Base-by-base conservation (phyloP, 1,140 invertebrate species). In the Cherax destructor region DNA sequence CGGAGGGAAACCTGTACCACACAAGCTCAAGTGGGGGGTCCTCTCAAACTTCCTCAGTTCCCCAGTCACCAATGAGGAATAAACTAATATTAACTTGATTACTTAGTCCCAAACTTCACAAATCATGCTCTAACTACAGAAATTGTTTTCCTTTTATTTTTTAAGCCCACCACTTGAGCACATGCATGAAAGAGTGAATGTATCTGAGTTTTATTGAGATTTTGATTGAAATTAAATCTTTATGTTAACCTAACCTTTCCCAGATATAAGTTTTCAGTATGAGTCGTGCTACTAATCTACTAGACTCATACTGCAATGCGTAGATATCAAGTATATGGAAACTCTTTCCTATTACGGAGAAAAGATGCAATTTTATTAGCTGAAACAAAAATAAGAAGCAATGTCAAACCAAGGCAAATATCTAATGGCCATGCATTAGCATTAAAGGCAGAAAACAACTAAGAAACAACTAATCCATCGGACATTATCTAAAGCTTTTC, bases 131-230 rank as follows among this genome's bases (percentile, higher is more conserved):
- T 61, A 47, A 21, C 52, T 47, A 61, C 59, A 79, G 30, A 80
- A 41, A 59, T 24, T 83, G 6, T n/a, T n/a, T 61, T 56, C 52
- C n/a, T 13, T 24, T 61, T 16, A 59, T 56, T 49, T 65, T 69
- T 69, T 41, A 79, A 87, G 61, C 86, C 86, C 77, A 80, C 86
- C 86, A 88, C 86, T 88, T 88, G 86, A 88, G 86, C 78, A 69
- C 86, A 88, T 88, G 86, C 86, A 80, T 61, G 78, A 50, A 65
- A 80, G 30, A 61, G 47, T 61, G 13, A 79, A 49, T 18, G 50
- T 49, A 69, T 50, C 10, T 80, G 59, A 80, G 13, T 59, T 49
- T 41, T 78, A 59, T 21, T n/a, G 30, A n/a, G 24, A n/a, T 61
- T 79, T 61, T 6, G 24, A 16, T 18, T 56, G 24, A 41, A 56